Percentiles rank a stretch among this genome's conserved stretches.
Evolutionary conservation across 2,797 vertebrate species (phyloP).

Genomic region (Poeciliopsis gracilis): DNA sequence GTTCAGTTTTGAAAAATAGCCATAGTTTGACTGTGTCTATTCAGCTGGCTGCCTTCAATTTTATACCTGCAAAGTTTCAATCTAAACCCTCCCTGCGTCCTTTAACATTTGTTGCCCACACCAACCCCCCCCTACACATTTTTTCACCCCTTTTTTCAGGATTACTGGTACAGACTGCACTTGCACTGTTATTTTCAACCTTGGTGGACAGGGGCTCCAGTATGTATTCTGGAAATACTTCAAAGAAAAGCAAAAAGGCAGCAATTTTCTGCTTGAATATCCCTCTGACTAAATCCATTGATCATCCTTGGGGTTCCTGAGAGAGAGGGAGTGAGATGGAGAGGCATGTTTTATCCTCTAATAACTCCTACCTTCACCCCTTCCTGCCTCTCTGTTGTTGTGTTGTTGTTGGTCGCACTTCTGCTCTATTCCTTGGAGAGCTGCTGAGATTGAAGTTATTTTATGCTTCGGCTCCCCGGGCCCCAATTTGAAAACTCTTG

Average conservation of each 20-base stretch:
- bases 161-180: constrained; percentile 79
- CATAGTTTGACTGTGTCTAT: constrained; percentile 74
- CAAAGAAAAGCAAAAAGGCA: constrained; percentile 94
- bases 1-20: constrained; percentile 77
- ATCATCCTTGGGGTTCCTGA: constrained; percentile 97
- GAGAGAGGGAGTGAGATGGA: constrained; percentile 91
- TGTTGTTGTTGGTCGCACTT: constrained; percentile 96
- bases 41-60: constrained; percentile 87
- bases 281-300: constrained; percentile 99
- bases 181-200: constrained; percentile 82
- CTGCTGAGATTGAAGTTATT: constrained; percentile 98
- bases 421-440: constrained; percentile 93
- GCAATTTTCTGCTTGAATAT: constrained; percentile 99
- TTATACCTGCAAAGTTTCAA: constrained; percentile 87
- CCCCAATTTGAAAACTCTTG: constrained; percentile 99
- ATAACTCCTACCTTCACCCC: constrained; percentile 99
- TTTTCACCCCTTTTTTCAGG: constrained; percentile 66
- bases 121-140: constrained; percentile 53
- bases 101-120: constrained; percentile 76
- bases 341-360: constrained; percentile 98
- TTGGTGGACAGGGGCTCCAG: constrained; percentile 77
- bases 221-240: constrained; percentile 89
- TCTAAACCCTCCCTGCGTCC: constrained; percentile 78
- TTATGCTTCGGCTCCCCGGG: constrained; percentile 97
- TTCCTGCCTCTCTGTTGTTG: constrained; percentile 89